phyloP scores from a whole-genome alignment of 1,140 invertebrate genomes.

The Ceratosolen solmsi region DNA sequence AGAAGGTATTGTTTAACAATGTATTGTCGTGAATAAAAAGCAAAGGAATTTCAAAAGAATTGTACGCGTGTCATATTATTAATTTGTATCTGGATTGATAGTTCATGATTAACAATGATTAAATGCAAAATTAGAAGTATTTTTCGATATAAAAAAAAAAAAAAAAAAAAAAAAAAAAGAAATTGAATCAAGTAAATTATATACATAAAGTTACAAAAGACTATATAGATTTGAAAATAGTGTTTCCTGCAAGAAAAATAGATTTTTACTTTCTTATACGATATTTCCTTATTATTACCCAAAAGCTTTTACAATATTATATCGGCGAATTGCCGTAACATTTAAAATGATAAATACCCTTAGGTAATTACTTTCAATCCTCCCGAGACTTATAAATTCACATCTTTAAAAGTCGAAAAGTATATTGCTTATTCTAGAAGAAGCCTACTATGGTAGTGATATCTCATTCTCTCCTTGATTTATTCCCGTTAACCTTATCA shows the following conservation, averaged over 20 bases:
- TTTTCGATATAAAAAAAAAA: too few species aligned
- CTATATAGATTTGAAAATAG: neutral
- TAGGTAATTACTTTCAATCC: slow-evolving; percentile 6
- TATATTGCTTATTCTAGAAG: neutral
- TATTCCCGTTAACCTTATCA: slow-evolving; percentile 37
- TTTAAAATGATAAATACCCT: slow-evolving; percentile 31
- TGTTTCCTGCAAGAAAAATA: neutral
- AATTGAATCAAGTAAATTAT: too few species aligned
- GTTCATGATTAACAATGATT: too few species aligned
- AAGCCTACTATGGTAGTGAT: neutral
- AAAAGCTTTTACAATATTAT: slow-evolving; percentile 24
- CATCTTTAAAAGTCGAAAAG: neutral
- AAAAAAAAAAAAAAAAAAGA: too few species aligned
- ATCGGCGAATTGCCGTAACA: slow-evolving; percentile 7
- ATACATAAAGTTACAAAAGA: neutral
- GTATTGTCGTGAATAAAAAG: too few species aligned
- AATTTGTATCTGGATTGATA: too few species aligned
- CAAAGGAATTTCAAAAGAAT: too few species aligned
- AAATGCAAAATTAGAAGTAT: too few species aligned
- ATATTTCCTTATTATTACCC: slow-evolving; percentile 16
- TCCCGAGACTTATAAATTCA: slow-evolving; percentile 27
- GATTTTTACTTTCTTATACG: neutral
- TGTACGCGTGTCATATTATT: too few species aligned
- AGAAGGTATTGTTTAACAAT: too few species aligned
- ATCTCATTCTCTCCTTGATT: slow-evolving; percentile 36